Percentiles rank a stretch among this genome's conserved stretches.
Evolutionary conservation across 2,797 vertebrate species (phyloP).

Genomic region (Leucoraja ocellata): DNA sequence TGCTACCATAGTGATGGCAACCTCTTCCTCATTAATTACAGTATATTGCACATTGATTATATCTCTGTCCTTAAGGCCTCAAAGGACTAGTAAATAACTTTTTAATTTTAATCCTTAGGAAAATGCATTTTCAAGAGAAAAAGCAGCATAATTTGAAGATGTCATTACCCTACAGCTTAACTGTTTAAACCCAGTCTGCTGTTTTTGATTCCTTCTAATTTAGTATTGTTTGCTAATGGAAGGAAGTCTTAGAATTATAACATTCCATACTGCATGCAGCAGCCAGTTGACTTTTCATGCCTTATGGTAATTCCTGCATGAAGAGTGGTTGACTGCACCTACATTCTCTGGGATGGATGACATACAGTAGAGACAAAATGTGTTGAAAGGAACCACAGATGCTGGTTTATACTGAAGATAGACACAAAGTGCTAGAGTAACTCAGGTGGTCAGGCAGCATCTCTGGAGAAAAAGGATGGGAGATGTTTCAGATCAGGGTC

Average conservation of each 20-base stretch:
- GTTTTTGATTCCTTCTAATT: not conserved
- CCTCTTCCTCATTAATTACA: slow-evolving; percentile 4
- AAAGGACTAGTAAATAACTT: not conserved
- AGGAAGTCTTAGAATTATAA: not conserved
- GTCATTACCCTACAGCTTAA: not conserved
- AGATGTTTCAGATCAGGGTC: no score
- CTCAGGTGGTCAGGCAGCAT: no score
- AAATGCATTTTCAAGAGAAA: not conserved
- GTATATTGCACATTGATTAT: not conserved
- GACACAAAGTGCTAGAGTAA: no score
- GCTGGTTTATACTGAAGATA: no score
- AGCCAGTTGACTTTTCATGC: not conserved
- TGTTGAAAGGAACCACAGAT: no score
- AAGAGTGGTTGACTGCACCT: no score
- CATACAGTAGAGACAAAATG: no score
- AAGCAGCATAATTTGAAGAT: not conserved
- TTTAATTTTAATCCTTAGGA: not conserved
- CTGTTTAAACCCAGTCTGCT: not conserved
- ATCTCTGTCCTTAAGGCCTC: not conserved
- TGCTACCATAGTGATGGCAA: not conserved
- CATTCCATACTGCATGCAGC: not conserved
- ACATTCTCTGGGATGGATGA: no score
- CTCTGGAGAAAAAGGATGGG: no score
- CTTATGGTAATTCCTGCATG: no score
- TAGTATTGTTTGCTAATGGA: not conserved